These are phyloP conservation scores for Oreochromis niloticus DNA, from an alignment of 2,113 vertebrate genomes.

Conservation along the genomic window DNA sequence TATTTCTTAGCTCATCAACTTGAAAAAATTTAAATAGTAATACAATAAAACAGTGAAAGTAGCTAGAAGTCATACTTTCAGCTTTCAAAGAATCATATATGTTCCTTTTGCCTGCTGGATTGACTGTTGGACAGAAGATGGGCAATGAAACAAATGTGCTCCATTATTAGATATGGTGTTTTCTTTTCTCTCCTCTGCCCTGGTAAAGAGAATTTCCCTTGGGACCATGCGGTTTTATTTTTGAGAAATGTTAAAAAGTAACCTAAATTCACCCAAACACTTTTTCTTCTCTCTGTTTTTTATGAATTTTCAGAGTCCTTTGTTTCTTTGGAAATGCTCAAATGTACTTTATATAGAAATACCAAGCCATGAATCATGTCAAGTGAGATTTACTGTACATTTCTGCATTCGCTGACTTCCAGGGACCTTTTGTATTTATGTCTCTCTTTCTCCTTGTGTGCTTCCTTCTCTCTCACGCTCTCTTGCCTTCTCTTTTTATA, in stretches of 20 bases:
- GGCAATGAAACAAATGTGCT: neutral
- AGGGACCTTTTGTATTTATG: conserved; percentile 38
- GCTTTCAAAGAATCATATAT: neutral
- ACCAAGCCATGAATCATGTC: conserved; percentile 34
- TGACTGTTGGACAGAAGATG: neutral
- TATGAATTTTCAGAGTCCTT: neutral
- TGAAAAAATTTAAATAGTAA: neutral
- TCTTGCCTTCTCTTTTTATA: conserved; percentile 8
- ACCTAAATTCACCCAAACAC: conserved; percentile 21
- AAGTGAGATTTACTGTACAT: conserved; percentile 47
- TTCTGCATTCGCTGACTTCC: conserved; percentile 35
- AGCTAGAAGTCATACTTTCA: neutral
- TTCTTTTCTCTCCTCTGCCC: neutral
- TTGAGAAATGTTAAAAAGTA: conserved; percentile 4
- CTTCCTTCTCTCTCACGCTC: neutral
- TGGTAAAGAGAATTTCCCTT: conserved; percentile 1
- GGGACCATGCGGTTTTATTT: conserved; percentile 4
- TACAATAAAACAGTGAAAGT: neutral
- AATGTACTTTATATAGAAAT: conserved; percentile 48
- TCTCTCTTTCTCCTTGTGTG: conserved; percentile 3
- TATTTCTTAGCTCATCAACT: neutral
- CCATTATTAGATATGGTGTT: neutral
- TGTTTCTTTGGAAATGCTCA: conserved; percentile 30
- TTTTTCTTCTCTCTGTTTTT: neutral
- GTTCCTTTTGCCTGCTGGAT: neutral